Base-by-base conservation (phyloP, 2,888 invertebrate genomes). In the Acanthosoma haemorrhoidale region DNA sequence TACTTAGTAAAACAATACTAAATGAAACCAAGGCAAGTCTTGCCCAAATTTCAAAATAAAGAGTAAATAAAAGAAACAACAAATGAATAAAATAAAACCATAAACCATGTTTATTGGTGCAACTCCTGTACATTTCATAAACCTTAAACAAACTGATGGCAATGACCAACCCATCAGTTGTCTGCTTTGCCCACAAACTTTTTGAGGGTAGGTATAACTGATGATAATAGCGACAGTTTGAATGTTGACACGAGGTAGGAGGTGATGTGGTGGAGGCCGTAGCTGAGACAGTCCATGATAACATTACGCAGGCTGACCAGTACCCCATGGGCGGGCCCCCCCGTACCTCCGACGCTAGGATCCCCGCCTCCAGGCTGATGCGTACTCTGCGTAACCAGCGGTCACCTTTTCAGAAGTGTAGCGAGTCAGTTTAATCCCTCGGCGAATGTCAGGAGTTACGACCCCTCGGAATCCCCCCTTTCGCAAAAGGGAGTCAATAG, bases 381-480 rank as follows among this genome's bases (percentile, higher is more conserved):
- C 83, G 81, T 94, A 94, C 76, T 94, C 92, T 78, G 87, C 87
- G 84, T 94, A 95, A 74, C 88, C 86, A 77, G 92, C 92, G 51
- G 92, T 92, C 72, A 96, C 87, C 83, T 95, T 95, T 82, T 96
- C 96, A 77, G 96, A 96, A 81, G 95, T 95, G 82, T 98, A 98
- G 76, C 96, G 91, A 68, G 96, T 96, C 77, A 98, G 84, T 82
- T 94, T 95, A 79, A 98, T 91, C 79, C 90, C 89, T 77, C 91
- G 88, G 70, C 96, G 87, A 78, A 91, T 84, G 69, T 95, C 94
- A 29, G 88, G 87, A n/a, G 93, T 93, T 74, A 96, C 94, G 68
- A 86, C 82, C 31, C 95, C 92, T 80, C 94, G 94, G 83, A 89
- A 97, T 60, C 99, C 99, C 75, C 97, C 98, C 83, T 99, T 99